Evolutionary conservation across 2,113 vertebrate genomes (phyloP).

Genomic region (Clarias batrachus): DNA sequence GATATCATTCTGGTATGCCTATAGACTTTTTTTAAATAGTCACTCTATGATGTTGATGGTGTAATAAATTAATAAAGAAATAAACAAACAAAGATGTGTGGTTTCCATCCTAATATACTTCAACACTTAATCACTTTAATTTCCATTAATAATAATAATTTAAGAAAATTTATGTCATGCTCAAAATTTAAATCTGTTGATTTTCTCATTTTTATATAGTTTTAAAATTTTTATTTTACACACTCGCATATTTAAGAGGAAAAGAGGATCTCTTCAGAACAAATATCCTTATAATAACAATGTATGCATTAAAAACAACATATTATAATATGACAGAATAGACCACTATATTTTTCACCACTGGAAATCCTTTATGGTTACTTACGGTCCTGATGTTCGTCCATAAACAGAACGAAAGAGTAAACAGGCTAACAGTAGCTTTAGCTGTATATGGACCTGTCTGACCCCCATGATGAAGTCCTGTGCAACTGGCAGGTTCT

Average conservation of each 20-base stretch:
- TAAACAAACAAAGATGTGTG: neutral
- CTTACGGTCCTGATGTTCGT: conserved; percentile 58
- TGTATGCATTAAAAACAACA: too few relatives aligned
- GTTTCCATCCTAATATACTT: neutral
- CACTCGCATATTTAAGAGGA: neutral
- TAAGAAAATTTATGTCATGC: neutral
- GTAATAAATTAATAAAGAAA: neutral
- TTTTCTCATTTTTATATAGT: neutral
- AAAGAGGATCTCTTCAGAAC: neutral
- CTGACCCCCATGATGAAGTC: conserved; percentile 57
- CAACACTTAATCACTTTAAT: neutral
- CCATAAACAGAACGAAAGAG: conserved; percentile 45
- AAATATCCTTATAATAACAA: neutral
- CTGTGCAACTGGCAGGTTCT: conserved; percentile 1
- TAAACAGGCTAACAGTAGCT: conserved; percentile 55
- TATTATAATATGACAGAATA: neutral
- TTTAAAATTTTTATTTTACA: neutral
- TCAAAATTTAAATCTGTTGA: neutral
- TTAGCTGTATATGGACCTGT: conserved; percentile 43
- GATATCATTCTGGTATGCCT: neutral
- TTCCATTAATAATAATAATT: neutral
- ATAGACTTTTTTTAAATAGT: neutral
- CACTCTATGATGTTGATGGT: too few relatives aligned
- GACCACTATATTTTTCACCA: neutral
- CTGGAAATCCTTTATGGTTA: conserved; percentile 26